Conservation (phyloP, 2,113 vertebrate species). For the Brachirus orientalis region DNA sequence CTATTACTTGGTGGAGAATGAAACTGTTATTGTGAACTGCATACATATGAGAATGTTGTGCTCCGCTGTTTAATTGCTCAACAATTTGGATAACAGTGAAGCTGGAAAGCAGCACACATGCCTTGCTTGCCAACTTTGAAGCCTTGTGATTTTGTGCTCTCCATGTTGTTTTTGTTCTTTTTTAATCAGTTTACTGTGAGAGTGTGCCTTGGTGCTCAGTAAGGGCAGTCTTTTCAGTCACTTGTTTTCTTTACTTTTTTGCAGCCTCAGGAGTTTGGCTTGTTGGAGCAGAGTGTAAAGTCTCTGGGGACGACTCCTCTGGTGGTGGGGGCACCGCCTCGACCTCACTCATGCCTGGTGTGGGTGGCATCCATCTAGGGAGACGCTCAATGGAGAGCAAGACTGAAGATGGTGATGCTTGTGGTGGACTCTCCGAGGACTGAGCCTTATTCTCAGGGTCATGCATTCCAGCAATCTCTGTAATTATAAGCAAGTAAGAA, state of each 20-base stretch:
- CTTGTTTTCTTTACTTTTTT: constrained; percentile 61
- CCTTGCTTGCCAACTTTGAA: constrained; percentile 63
- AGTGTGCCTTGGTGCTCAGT: constrained; percentile 58
- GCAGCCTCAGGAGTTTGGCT: constrained; percentile 79
- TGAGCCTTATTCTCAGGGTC: constrained; percentile 83
- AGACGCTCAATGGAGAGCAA: constrained; percentile 71
- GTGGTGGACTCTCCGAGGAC: constrained; percentile 78
- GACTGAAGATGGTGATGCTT: constrained; percentile 76
- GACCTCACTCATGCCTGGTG: constrained; percentile 80
- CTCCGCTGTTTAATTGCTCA: constrained; percentile 67
- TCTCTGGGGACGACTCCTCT: constrained; percentile 68
- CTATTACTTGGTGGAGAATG: constrained; percentile 5
- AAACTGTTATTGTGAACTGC: constrained; percentile 32
- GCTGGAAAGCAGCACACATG: constrained; percentile 63
- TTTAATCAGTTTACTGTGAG: constrained; percentile 67
- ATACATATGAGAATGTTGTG: constrained; percentile 41
- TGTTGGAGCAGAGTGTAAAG: constrained; percentile 67
- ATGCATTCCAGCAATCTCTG: constrained; percentile 81
- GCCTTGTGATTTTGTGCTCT: constrained; percentile 62
- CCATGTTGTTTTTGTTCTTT: constrained; percentile 71
- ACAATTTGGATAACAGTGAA: constrained; percentile 71
- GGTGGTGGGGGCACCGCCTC: constrained; percentile 75
- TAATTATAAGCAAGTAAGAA: constrained; percentile 81
- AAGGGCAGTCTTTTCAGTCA: constrained; percentile 72
- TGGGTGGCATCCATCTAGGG: constrained; percentile 80